These are phyloP conservation scores for Lanius collurio DNA, from an alignment of 2,113 vertebrate species.

Conservation along the genomic window DNA sequence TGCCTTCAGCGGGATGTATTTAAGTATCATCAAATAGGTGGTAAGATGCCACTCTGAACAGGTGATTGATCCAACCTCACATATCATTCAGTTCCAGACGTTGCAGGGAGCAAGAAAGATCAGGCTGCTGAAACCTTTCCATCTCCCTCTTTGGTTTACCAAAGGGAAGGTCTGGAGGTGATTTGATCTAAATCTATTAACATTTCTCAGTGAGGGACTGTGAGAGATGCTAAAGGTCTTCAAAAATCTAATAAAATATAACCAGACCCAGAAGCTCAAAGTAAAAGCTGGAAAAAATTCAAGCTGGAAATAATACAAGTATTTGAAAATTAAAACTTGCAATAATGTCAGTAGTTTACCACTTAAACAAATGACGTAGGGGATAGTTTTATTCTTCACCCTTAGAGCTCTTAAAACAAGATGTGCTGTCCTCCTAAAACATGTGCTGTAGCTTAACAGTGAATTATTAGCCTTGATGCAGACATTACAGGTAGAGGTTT, in stretches of 20 bases:
- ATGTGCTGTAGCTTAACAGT: neutral
- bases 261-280: constrained; percentile 31
- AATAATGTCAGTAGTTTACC: neutral
- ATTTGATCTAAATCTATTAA: constrained; percentile 20
- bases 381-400: neutral
- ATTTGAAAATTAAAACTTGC: constrained; percentile 23
- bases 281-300: constrained; percentile 15
- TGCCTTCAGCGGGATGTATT: neutral
- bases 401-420: constrained; percentile 7
- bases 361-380: neutral
- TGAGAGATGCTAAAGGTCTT: neutral
- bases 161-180: neutral
- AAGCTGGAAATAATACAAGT: neutral
- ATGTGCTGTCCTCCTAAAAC: neutral
- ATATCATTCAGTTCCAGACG: neutral
- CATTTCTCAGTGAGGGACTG: neutral
- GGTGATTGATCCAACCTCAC: neutral
- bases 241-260: neutral
- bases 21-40: neutral
- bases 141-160: neutral
- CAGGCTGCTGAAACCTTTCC: neutral
- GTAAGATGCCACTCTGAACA: neutral
- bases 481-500: constrained; percentile 22
- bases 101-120: neutral
- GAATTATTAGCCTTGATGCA: constrained; percentile 39